Conservation (phyloP, 2,797 vertebrate genomes). For the Malacoraja senta region DNA sequence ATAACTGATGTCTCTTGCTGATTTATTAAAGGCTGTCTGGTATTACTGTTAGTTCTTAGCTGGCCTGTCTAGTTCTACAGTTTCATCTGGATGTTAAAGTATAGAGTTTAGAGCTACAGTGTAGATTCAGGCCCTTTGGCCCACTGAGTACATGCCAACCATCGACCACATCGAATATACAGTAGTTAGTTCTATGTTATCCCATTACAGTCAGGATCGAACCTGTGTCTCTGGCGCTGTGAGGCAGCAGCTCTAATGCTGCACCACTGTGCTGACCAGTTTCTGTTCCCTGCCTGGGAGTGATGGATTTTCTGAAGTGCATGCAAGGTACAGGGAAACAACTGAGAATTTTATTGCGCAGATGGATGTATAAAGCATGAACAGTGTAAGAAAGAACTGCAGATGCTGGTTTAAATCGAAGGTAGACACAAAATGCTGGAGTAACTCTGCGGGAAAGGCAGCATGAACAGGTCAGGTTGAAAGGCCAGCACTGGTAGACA, state of each 20-base stretch:
- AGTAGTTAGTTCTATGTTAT: too few species aligned
- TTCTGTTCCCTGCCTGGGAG: not conserved
- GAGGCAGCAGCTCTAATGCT: too few species aligned
- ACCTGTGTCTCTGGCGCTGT: too few species aligned
- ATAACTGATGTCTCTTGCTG: not conserved
- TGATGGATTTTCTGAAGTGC: not conserved
- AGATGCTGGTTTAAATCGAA: too few species aligned
- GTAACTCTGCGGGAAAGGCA: too few species aligned
- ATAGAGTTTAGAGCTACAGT: too few species aligned
- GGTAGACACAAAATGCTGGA: too few species aligned
- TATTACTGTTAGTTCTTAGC: not conserved
- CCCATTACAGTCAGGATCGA: too few species aligned
- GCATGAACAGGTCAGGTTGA: not conserved
- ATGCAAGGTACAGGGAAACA: not conserved
- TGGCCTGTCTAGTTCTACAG: not conserved
- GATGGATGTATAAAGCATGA: not conserved
- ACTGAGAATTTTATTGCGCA: not conserved
- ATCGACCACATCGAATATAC: too few species aligned
- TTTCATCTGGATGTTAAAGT: not conserved
- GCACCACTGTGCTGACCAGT: not conserved
- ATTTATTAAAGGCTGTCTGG: not conserved
- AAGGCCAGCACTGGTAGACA: not conserved
- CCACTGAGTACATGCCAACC: too few species aligned
- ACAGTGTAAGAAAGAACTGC: too few species aligned
- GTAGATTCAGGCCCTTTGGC: too few species aligned